A percentile compares a stretch with the other conserved stretches of the same genome.
phyloP scores from a whole-genome alignment of 2,797 vertebrate genomes.

The Tokudaia tokunoshimensis region DNA sequence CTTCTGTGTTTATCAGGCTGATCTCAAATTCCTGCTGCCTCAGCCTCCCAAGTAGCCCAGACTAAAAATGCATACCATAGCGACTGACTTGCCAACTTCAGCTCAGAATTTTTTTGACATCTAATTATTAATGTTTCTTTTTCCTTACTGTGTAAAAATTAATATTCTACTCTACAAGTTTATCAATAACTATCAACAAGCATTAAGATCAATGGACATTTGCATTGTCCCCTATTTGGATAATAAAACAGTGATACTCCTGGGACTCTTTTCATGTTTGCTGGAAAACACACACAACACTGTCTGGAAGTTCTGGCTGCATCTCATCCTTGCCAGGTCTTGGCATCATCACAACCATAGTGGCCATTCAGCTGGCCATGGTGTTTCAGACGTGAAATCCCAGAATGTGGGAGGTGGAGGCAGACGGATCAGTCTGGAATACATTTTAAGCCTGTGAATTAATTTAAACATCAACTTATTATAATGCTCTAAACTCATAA shows the following conservation, averaged over 20 bases:
- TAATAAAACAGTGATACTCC: neutral
- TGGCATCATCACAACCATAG: neutral
- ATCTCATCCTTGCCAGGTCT: neutral
- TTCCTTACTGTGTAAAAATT: conserved; percentile 41
- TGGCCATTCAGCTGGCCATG: neutral
- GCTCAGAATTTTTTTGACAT: neutral
- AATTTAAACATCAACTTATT: conserved; percentile 41
- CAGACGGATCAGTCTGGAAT: neutral
- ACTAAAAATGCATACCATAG: neutral
- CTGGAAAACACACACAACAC: neutral
- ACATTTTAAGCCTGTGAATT: conserved; percentile 58
- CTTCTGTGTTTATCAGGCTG: neutral
- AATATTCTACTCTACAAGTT: conserved; percentile 14
- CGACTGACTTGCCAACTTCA: neutral
- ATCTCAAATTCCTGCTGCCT: neutral
- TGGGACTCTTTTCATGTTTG: neutral
- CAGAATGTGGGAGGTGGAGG: neutral
- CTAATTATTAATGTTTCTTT: neutral
- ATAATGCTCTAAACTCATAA: conserved; percentile 39
- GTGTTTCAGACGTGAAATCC: neutral
- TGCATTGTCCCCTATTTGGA: neutral
- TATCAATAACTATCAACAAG: conserved; percentile 6
- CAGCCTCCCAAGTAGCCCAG: neutral
- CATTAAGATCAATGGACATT: neutral
- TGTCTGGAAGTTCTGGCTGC: neutral